phyloP scores from a whole-genome alignment of 2,888 invertebrate genomes.

The Archips xylosteana region DNA sequence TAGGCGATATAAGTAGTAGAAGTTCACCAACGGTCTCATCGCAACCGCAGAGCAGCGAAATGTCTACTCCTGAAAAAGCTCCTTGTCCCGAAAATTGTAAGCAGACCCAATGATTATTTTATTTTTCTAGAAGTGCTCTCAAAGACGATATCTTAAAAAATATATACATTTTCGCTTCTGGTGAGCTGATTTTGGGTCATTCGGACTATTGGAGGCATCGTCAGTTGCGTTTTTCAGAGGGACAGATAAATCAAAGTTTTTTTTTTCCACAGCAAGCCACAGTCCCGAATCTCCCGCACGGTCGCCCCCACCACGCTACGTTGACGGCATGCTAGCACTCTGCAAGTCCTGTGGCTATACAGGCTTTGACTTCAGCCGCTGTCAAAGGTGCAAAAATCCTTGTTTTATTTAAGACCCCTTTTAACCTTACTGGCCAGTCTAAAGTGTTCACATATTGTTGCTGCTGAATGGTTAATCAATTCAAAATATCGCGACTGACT shows the following conservation, averaged over 20 bases:
- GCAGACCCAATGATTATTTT: conserved; percentile 15
- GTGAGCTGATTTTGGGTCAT: no score
- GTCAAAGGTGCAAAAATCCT: conserved; percentile 84
- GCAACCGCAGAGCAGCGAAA: conserved; percentile 74
- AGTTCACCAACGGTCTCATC: conserved; percentile 72
- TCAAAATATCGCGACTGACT: not conserved
- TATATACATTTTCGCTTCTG: not conserved
- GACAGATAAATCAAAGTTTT: not conserved
- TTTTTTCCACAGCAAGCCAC: conserved; percentile 59
- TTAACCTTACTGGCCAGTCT: not conserved
- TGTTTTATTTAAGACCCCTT: not conserved
- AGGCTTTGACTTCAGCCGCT: conserved; percentile 91
- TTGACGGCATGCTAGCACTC: conserved; percentile 91
- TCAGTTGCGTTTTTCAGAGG: no score
- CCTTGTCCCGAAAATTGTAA: conserved; percentile 70
- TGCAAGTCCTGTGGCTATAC: conserved; percentile 93
- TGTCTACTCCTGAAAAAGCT: conserved; percentile 77
- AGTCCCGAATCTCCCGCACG: conserved; percentile 82
- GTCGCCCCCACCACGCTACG: conserved; percentile 86
- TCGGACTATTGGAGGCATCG: no score
- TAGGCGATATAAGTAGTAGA: conserved; percentile 76
- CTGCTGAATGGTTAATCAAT: not conserved
- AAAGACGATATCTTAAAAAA: not conserved
- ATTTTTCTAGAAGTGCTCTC: not conserved
- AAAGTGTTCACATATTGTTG: no score